Evolutionary conservation across 1,140 invertebrate species (phyloP).

Genomic region (Neodiprion virginianus): DNA sequence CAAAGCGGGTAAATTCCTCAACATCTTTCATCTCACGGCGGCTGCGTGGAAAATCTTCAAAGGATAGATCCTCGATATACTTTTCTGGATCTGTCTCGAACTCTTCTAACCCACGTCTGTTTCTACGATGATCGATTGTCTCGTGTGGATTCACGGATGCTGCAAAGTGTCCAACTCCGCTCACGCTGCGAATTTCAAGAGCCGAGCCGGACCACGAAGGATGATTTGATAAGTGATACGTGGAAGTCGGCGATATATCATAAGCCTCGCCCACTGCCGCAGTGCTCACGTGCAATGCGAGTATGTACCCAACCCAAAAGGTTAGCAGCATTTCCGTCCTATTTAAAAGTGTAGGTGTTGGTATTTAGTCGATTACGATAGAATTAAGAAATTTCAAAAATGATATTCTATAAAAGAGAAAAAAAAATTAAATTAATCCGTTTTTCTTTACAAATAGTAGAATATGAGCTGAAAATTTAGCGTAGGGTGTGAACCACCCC

Average conservation of each 20-base stretch:
- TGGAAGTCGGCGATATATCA: constrained; percentile 41
- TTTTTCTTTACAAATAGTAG: constrained; percentile 1
- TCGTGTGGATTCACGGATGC: constrained; percentile 6
- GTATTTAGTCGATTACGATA: constrained; percentile 6
- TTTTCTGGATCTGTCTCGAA: constrained; percentile 2
- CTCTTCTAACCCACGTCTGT: constrained; percentile 16
- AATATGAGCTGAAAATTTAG: neutral
- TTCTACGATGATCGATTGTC: constrained; percentile 1
- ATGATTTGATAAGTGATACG: constrained; percentile 27
- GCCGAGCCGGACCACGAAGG: constrained; percentile 31
- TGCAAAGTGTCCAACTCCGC: constrained; percentile 35
- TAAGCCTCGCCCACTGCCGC: constrained; percentile 46
- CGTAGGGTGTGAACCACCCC: neutral
- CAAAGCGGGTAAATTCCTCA: constrained; percentile 16
- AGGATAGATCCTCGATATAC: constrained; percentile 26
- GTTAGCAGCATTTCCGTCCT: constrained; percentile 3
- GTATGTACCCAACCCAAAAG: neutral
- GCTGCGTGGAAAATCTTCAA: constrained; percentile 19
- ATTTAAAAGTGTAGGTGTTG: constrained; percentile 1
- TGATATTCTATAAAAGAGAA: constrained; percentile 19
- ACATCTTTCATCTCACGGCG: constrained; percentile 23
- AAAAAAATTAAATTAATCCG: neutral
- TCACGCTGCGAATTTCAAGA: constrained; percentile 45
- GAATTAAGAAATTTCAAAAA: constrained; percentile 21
- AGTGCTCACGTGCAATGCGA: constrained; percentile 28